Percentiles rank a stretch among this genome's conserved stretches.
phyloP scores from a whole-genome alignment of 2,888 invertebrate genomes.

The Cyclophora punctaria region DNA sequence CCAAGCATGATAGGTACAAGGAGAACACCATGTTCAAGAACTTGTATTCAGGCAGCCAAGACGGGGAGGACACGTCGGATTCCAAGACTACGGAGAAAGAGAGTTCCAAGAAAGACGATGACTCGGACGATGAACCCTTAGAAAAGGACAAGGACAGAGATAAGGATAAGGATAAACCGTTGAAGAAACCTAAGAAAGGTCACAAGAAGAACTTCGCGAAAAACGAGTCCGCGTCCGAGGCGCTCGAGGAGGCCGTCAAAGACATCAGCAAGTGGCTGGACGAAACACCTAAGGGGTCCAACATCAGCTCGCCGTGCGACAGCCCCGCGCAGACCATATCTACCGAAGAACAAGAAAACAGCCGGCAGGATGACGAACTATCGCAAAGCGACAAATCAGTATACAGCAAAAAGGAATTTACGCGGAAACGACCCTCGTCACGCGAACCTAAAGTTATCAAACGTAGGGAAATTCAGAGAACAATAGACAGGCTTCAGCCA shows the following conservation, averaged over 20 bases:
- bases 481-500: constrained; percentile 88
- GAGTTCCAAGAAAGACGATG: constrained; percentile 27
- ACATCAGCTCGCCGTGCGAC: constrained; percentile 85
- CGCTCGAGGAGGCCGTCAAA: constrained; percentile 81
- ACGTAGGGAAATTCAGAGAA: constrained; percentile 84
- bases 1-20: constrained; percentile 75
- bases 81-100: constrained; percentile 33
- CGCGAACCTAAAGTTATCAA: constrained; percentile 59
- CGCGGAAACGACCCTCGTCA: constrained; percentile 65
- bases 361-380: constrained; percentile 59
- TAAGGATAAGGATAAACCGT: constrained; percentile 33
- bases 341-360: constrained; percentile 76
- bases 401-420: constrained; percentile 50
- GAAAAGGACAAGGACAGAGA: constrained; percentile 15
- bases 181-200: constrained; percentile 45
- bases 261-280: constrained; percentile 93
- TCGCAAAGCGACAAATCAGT: constrained; percentile 52
- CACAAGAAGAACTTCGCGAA: constrained; percentile 65
- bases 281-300: constrained; percentile 85
- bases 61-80: constrained; percentile 32
- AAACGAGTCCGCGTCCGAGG: constrained; percentile 74
- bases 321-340: constrained; percentile 82
- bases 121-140: constrained; percentile 33
- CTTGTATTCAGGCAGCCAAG: constrained; percentile 41
- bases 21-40: constrained; percentile 48